These are phyloP conservation scores for Serripes groenlandicus DNA, from an alignment of 2,888 invertebrate species.

Conservation along the genomic window DNA sequence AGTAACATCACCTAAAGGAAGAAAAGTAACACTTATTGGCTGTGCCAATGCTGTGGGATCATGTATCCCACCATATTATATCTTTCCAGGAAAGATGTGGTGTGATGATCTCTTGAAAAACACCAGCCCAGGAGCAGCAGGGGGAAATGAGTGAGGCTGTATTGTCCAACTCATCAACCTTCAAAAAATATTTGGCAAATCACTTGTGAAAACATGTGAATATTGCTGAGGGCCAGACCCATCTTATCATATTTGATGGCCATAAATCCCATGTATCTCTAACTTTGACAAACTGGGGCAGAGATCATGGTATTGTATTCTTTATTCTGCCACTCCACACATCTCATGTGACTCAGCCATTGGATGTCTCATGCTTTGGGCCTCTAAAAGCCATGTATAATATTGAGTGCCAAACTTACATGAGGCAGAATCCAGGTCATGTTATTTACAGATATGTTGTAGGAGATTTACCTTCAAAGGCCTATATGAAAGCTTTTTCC, in stretches of 20 bases:
- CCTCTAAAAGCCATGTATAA: constrained; percentile 40
- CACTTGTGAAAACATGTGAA: constrained; percentile 45
- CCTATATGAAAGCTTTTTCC: constrained; percentile 39
- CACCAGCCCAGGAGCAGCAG: too few species aligned
- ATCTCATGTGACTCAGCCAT: constrained; percentile 51
- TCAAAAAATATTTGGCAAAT: constrained; percentile 51
- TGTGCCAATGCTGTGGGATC: constrained; percentile 48
- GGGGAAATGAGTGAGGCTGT: constrained; percentile 54
- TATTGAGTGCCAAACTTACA: constrained; percentile 34
- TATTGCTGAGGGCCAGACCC: constrained; percentile 4
- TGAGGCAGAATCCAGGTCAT: constrained; percentile 34
- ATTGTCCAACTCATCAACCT: constrained; percentile 47
- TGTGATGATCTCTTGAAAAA: constrained; percentile 44
- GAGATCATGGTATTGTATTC: constrained; percentile 46
- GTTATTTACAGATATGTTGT: constrained; percentile 40
- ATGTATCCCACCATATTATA: constrained; percentile 52
- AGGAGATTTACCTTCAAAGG: constrained; percentile 36
- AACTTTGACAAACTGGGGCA: constrained; percentile 50
- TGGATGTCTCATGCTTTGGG: constrained; percentile 48
- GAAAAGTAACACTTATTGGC: constrained; percentile 49
- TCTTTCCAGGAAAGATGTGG: constrained; percentile 58
- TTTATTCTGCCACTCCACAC: constrained; percentile 46
- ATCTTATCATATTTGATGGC: constrained; percentile 51
- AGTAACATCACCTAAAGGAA: constrained; percentile 39
- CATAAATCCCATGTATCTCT: constrained; percentile 44